Evolutionary conservation across 2,797 vertebrate genomes (phyloP).

Genomic region (Cottoperca gobio): DNA sequence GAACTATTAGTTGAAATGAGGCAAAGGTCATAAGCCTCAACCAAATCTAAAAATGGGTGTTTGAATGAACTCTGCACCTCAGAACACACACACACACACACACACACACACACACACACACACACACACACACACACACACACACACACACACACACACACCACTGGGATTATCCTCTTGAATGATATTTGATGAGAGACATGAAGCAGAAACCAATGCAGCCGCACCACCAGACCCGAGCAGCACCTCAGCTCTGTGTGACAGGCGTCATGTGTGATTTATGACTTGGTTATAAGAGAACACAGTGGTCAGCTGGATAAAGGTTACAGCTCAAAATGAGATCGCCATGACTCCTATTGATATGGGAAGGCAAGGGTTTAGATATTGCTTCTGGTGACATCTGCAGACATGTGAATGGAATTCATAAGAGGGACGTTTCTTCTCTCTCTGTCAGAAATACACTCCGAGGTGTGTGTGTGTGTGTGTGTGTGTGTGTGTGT

Average conservation of each 20-base stretch:
- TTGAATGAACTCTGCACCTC: slow-evolving; percentile 26
- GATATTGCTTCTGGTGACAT: slow-evolving; percentile 24
- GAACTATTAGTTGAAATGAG: not conserved
- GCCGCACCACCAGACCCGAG: slow-evolving; percentile 13
- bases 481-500: too few species aligned
- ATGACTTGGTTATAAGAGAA: slow-evolving; percentile 65
- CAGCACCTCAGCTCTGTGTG: slow-evolving; percentile 59
- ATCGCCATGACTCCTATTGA: slow-evolving; percentile 45
- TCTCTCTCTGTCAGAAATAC: not conserved
- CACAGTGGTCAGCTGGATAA: slow-evolving; percentile 55
- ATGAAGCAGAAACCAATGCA: slow-evolving; percentile 42
- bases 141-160: not conserved
- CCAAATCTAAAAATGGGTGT: slow-evolving; percentile 16
- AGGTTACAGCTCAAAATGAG: slow-evolving; percentile 67
- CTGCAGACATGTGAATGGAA: not conserved
- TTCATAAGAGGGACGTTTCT: slow-evolving; percentile 10
- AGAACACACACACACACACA: slow-evolving; percentile 4
- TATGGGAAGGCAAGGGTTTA: slow-evolving; percentile 4
- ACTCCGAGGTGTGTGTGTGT: not conserved
- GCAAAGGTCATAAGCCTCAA: not conserved
- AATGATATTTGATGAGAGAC: slow-evolving; percentile 68
- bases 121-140: not conserved
- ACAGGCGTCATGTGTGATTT: slow-evolving; percentile 74
- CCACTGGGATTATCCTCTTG: slow-evolving; percentile 61
- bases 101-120: slow-evolving; percentile 7